Evolutionary conservation across 2,888 invertebrate genomes (phyloP), one percentile per base, ranked within the genome.

Genomic region (Pyrochroa serraticornis): DNA sequence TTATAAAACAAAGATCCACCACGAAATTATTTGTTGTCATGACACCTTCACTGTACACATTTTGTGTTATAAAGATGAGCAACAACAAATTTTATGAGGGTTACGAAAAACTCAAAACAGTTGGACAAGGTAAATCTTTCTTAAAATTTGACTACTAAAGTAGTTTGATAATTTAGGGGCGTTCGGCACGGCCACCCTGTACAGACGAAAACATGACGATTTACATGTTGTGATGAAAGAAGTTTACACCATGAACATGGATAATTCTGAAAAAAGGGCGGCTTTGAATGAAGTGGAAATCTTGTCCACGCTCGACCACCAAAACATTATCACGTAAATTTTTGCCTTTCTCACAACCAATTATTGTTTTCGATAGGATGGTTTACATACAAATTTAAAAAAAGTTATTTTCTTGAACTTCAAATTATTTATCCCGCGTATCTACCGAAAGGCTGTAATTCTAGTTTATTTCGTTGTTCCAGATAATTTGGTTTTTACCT

Each of bases 221-320:
- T 82, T 83, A 53, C 50, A 53, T n/a, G 87, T 91, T 10, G 89
- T 91, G 2, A 83, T 91, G 49, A 91, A 91, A 72, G 89, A 91
- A 75, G 87, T 91, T 44, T 87, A 88, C 73, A 82, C 89, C 77
- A 82, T 84, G 65, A 88, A 90, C 66, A 75, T 91, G 60, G 84
- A 84, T n/a, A 83, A 84, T 0, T 75, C 82, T 0, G 90, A 90
- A 72, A 78, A 87, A 42, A 85, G 87, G 69, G 76, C 89, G 72
- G 87, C 88, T 2, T 81, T 89, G 68, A 88, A 89, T 73, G 89
- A 89, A 78, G 87, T 87, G 5, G 82, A 85, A 65, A 86, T 90
- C 1, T 81, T 91, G 51, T 86, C 89, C 0, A 84, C 87, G 67
- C 77, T 91, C 41, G 85, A 88, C 69, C 91, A 91, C 77, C 88